Evolutionary conservation across 2,888 invertebrate species (phyloP), one percentile per base, ranked within the genome.

Genomic region (Hypercompe scribonia): DNA sequence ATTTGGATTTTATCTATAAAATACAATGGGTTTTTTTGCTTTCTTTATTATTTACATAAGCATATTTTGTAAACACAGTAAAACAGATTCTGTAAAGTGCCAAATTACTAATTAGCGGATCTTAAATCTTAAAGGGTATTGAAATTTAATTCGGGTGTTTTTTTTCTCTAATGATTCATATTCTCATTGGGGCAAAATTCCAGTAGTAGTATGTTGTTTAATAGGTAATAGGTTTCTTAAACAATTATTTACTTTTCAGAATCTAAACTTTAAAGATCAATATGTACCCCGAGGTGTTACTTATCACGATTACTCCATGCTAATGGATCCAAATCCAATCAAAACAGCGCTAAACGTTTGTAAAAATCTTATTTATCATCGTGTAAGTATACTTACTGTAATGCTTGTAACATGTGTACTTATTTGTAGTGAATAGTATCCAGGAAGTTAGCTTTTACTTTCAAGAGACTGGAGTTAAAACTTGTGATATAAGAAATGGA

Each of bases 261-360:
- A 98, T 88, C 93, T 98, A 61, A 98, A 98, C 91, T 98, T 98
- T 89, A 97, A 98, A 91, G 97, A 97, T 78, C 97, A 97, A 77
- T 98, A 98, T 89, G 98, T 98, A 46, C 98, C 98, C 3, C 97
- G 97, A 79, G 98, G 98, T 70, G 97, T 98, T 13, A 98, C 98
- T 0, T 98, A 99, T 87, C 98, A 98, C 88, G 98, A 98, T 81
- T 98, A 98, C 80, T 98, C 98, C 11, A 98, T 99, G 86, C 96
- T 98, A 74, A 99, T 99, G 98, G 99, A 99, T 89, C 97, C 98
- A 63, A 99, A 99, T 95, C 99, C 99, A 0, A 99, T 99, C 79
- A 97, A 98, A 87, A 99, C 99, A 0, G 99, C 99, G 1, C 96
- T 99, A 72, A 98, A 98, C 88, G 98, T 99, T 64, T 99, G 99